phyloP scores from a whole-genome alignment of 2,797 vertebrate genomes.

The Synanceia verrucosa region DNA sequence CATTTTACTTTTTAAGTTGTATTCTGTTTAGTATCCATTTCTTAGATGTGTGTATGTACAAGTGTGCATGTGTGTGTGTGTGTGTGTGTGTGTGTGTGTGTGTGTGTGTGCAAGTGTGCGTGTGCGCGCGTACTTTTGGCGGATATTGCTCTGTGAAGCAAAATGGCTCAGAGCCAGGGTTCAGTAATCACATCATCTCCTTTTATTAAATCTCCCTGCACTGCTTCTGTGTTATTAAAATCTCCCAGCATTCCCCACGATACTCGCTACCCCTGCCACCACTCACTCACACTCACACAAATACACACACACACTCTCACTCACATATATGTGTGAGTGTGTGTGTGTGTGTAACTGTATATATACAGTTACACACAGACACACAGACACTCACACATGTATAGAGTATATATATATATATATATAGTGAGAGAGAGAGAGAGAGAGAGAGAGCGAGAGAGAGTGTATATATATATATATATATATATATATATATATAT shows the following conservation, averaged over 20 bases:
- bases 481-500: slow-evolving; percentile 5
- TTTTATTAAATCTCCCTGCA: slow-evolving; percentile 96
- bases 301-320: slow-evolving; percentile 13
- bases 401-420: too few species aligned
- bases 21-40: slow-evolving; percentile 76
- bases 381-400: too few species aligned
- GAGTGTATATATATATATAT: slow-evolving; percentile 31
- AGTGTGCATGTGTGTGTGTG: slow-evolving; percentile 30
- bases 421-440: too few species aligned
- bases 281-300: slow-evolving; percentile 48
- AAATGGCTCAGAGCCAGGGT: slow-evolving; percentile 91
- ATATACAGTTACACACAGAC: too few species aligned
- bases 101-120: slow-evolving; percentile 33
- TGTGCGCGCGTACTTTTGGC: slow-evolving; percentile 72
- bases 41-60: slow-evolving; percentile 48
- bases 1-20: slow-evolving; percentile 80
- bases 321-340: too few species aligned
- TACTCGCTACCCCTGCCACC: slow-evolving; percentile 80
- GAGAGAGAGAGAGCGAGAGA: too few species aligned
- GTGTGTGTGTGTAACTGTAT: too few species aligned
- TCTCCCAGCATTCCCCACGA: slow-evolving; percentile 92
- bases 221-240: slow-evolving; percentile 97
- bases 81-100: slow-evolving; percentile 30
- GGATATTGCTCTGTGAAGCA: slow-evolving; percentile 91
- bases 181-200: slow-evolving; percentile 97